A percentile compares a stretch with the other conserved stretches of the same genome.
phyloP scores from a whole-genome alignment of 1,140 invertebrate species.

The Copidosoma floridanum region DNA sequence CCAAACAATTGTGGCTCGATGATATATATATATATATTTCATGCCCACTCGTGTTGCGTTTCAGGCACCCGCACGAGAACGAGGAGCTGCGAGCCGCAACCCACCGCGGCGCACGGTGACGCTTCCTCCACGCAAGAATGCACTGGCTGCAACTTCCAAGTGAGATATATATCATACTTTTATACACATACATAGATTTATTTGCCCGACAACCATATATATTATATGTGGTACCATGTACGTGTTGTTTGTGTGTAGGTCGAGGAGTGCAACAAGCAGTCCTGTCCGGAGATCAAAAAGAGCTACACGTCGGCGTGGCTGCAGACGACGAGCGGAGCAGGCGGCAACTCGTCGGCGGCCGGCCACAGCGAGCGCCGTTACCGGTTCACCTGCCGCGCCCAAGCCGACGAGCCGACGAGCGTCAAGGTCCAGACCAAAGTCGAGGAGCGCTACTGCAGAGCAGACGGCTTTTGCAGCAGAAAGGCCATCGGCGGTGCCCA shows the following conservation, averaged over 20 bases:
- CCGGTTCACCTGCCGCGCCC: conserved; percentile 75
- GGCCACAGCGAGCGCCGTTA: conserved; percentile 72
- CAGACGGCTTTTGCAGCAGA: conserved; percentile 61
- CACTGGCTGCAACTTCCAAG: conserved; percentile 61
- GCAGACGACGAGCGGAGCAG: conserved; percentile 52
- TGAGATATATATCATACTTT: conserved; percentile 4
- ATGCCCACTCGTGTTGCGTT: too few species aligned
- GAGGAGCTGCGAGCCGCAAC: conserved; percentile 58
- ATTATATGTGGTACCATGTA: too few species aligned
- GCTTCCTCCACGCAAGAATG: conserved; percentile 70
- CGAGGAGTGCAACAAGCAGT: conserved; percentile 67
- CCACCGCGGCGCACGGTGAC: conserved; percentile 65
- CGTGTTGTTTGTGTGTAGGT: conserved; percentile 51
- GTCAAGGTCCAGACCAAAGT: conserved; percentile 70
- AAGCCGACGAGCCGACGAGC: conserved; percentile 64
- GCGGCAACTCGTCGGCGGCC: conserved; percentile 53
- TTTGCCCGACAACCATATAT: too few species aligned
- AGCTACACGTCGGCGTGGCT: conserved; percentile 79
- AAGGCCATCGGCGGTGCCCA: conserved; percentile 26
- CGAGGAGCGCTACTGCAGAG: conserved; percentile 73
- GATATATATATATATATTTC: too few species aligned
- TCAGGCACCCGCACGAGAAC: conserved; percentile 53
- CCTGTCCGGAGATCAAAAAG: conserved; percentile 67
- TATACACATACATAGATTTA: too few species aligned
- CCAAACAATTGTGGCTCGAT: too few species aligned